Evolutionary conservation across 2,888 invertebrate species (phyloP), one percentile per base, ranked within the genome.

Genomic region (Dromius quadrimaculatus): DNA sequence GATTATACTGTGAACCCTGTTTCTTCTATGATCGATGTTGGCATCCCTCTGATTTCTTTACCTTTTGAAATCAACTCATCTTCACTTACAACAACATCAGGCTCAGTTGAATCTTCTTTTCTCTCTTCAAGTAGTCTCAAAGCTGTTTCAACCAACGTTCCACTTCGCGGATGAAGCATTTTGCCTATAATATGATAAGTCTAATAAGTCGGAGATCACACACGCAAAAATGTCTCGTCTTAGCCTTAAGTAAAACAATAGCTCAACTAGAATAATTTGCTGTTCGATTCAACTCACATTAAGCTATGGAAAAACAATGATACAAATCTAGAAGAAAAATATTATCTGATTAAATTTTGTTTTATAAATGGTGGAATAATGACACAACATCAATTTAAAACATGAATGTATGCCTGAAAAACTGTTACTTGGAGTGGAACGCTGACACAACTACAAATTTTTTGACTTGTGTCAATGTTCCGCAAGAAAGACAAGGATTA

Each of bases 381-480:
- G 28, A 28, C 28, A 8, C 28, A 28, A 28, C 3, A 28, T 59
- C 74, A 28, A 28, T 5, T 28, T 5, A 28, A 28, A 28, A 28
- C 8, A 5, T 28, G 3, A 28, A 8, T 28, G 3, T 28, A 28
- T 8, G n/a, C n/a, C n/a, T n/a, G n/a, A n/a, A n/a, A n/a, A n/a
- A n/a, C n/a, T n/a, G n/a, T n/a, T n/a, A n/a, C 28, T 28, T 28
- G 4, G 3, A 8, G 28, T 28, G 6, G 28, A 28, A 28, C 28
- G 6, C 28, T 28, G 28, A 5, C 28, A 28, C 28, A n/a, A n/a
- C n/a, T n/a, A n/a, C n/a, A n/a, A n/a, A n/a, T n/a, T 28, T 28
- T 28, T 28, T 28, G 28, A 28, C 8, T 28, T 28, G 28, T 28
- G 28, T 28, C 28, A 8, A 5, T 28, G 28, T 28, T 28, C 8